phyloP scores from a whole-genome alignment of 1,140 invertebrate species.

The Pygmarrhopalites habei region DNA sequence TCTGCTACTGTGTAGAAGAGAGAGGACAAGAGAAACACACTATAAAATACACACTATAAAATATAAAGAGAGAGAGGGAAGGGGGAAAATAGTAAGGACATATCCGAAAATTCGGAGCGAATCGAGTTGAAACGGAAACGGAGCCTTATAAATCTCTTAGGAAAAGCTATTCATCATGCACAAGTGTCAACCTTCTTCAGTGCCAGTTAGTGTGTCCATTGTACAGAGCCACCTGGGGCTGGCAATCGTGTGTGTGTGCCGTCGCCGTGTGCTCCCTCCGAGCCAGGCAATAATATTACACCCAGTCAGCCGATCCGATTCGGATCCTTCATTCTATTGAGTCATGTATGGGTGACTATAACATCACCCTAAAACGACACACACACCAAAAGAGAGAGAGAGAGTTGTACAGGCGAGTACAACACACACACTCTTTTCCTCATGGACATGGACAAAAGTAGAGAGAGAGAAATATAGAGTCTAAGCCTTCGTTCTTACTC shows the following conservation, averaged over 20 bases:
- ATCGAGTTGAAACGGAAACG: constrained; percentile 39
- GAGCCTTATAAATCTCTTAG: constrained; percentile 40
- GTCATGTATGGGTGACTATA: constrained; percentile 7
- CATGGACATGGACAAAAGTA: too few species aligned
- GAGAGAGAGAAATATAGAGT: too few species aligned
- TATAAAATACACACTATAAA: too few species aligned
- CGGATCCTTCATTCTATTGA: too few species aligned
- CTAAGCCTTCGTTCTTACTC: too few species aligned
- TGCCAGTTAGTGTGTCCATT: constrained; percentile 30
- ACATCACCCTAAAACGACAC: too few species aligned
- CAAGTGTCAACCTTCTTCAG: constrained; percentile 40
- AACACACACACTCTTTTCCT: too few species aligned
- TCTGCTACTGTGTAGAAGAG: too few species aligned
- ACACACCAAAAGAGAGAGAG: too few species aligned
- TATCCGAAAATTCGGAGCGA: constrained; percentile 31
- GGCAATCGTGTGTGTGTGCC: constrained; percentile 39
- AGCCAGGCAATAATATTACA: constrained; percentile 28
- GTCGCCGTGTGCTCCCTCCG: constrained; percentile 30
- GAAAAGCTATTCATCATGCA: constrained; percentile 41
- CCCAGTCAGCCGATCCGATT: constrained; percentile 13
- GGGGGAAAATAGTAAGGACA: constrained; percentile 10
- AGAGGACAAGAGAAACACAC: background rate
- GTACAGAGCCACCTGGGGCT: constrained; percentile 40
- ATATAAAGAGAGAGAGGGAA: constrained; percentile 4
- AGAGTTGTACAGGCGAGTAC: too few species aligned